Evolutionary conservation across 2,797 vertebrate genomes (phyloP).

Genomic region (Chiloscyllium punctatum): DNA sequence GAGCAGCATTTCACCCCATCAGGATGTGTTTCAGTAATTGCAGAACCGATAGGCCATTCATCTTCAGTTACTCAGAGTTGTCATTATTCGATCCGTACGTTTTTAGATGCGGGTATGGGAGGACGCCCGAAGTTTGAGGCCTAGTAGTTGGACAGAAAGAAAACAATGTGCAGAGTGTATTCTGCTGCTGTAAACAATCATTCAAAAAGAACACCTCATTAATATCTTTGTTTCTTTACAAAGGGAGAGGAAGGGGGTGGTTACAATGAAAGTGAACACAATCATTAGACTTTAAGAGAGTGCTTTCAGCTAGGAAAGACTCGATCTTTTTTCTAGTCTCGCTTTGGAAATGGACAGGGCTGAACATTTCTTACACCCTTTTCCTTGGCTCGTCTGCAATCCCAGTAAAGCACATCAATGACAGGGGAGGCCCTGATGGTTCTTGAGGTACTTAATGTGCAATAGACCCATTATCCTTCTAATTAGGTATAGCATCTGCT

Average conservation of each 20-base stretch:
- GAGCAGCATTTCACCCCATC: not conserved
- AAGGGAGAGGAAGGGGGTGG: not conserved
- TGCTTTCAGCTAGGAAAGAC: not conserved
- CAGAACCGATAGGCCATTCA: not conserved
- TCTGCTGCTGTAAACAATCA: not conserved
- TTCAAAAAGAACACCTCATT: not conserved
- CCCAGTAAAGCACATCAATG: not conserved
- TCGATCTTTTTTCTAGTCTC: not conserved
- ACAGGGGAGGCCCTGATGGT: not conserved
- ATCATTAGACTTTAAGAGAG: not conserved
- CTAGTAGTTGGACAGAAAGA: not conserved
- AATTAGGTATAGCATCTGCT: constrained; percentile 16
- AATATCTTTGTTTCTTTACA: not conserved
- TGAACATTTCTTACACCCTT: not conserved
- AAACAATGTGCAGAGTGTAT: not conserved
- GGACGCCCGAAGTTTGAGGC: not conserved
- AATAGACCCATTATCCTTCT: constrained; percentile 25
- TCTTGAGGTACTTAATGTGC: constrained; percentile 20
- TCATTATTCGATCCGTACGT: not conserved
- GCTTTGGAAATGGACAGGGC: no score
- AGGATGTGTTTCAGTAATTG: not conserved
- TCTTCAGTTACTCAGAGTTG: not conserved
- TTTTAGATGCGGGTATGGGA: no score
- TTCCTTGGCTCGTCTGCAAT: not conserved
- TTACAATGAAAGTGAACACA: not conserved